Percentiles rank a stretch among this genome's conserved stretches.
Evolutionary conservation across 2,797 vertebrate genomes (phyloP).

Genomic region (Neosilurus mollespiculum): DNA sequence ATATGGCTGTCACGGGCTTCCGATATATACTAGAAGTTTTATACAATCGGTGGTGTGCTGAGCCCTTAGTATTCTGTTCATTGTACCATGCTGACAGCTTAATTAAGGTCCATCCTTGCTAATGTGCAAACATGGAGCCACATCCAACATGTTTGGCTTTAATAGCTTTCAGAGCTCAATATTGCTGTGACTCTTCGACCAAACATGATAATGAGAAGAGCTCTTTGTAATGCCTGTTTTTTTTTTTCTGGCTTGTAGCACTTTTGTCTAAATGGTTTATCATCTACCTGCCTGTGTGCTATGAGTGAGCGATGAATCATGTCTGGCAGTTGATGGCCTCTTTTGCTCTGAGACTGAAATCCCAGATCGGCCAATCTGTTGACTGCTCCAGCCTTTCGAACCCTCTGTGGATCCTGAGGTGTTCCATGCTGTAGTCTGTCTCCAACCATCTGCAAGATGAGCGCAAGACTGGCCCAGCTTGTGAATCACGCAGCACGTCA

Average conservation of each 20-base stretch:
- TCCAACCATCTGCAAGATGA: conserved; percentile 37
- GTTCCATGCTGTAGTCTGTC: conserved; percentile 28
- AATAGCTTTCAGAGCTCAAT: conserved; percentile 17
- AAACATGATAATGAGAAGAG: conserved; percentile 26
- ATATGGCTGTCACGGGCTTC: not conserved
- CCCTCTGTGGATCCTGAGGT: conserved; percentile 31
- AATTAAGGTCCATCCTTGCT: conserved; percentile 19
- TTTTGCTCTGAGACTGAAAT: conserved; percentile 36
- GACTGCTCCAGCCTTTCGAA: conserved; percentile 26
- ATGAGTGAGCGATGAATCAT: conserved; percentile 42
- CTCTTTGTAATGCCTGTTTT: not conserved
- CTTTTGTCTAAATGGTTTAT: conserved; percentile 34
- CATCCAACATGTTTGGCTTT: conserved; percentile 10
- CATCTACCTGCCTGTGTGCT: conserved; percentile 35
- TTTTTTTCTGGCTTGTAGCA: not conserved
- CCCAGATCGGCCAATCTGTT: conserved; percentile 47
- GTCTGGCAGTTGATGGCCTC: conserved; percentile 31
- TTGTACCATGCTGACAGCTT: conserved; percentile 20
- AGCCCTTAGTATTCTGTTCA: not conserved
- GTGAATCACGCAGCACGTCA: conserved; percentile 44
- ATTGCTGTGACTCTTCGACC: not conserved
- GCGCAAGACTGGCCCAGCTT: conserved; percentile 20
- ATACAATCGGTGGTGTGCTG: not conserved
- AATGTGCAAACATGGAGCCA: not conserved
- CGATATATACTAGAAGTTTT: not conserved